Base-by-base conservation (phyloP, 2,797 vertebrate genomes). In the Distichodus sexfasciatus region DNA sequence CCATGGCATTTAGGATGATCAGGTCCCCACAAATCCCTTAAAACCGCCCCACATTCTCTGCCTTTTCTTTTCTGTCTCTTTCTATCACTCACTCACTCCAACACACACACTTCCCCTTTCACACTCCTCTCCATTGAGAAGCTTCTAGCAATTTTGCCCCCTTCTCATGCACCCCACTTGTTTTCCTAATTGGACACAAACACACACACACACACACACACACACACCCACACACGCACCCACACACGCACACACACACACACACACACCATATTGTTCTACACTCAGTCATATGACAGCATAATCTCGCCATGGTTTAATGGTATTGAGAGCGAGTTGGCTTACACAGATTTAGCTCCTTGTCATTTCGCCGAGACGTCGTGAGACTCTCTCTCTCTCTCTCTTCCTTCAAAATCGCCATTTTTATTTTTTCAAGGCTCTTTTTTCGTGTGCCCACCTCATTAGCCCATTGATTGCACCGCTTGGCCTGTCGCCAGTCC, bases 401-500 rank as follows among this genome's bases (percentile, higher is more conserved):
- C n/a, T n/a, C n/a, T n/a, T n/a, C n/a, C n/a, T n/a, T n/a, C n/a
- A n/a, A n/a, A n/a, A n/a, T n/a, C 19, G 9, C 29, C 46, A 69
- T 41, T 21, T n/a, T 33, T 69, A 58, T 40, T 21, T 61, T 48
- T 59, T 48, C 50, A 7, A 31, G 38, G 12, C 63, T 61, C 36
- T 63, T 71, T 60, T 43, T n/a, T n/a, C n/a, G n/a, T n/a, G 44
- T 43, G 60, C 33, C 40, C 59, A 43, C 46, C 55, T 72, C 60
- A 59, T 72, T 72, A 72, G 44, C 8, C 70, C 53, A 66, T 68
- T 60, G 68, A 43, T 61, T 74, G 69, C 71, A 41, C 21, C 15
- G 46, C 44, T 69, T 57, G 66, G 72, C 55, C 41, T 40, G 33
- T 40, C 51, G 58, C 51, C 48, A 53, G 24, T 41, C 58, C 63